Percentiles rank a stretch among this genome's conserved stretches.
phyloP scores from a whole-genome alignment of 1,140 invertebrate species.

The Ceratoteleas bidentatus region DNA sequence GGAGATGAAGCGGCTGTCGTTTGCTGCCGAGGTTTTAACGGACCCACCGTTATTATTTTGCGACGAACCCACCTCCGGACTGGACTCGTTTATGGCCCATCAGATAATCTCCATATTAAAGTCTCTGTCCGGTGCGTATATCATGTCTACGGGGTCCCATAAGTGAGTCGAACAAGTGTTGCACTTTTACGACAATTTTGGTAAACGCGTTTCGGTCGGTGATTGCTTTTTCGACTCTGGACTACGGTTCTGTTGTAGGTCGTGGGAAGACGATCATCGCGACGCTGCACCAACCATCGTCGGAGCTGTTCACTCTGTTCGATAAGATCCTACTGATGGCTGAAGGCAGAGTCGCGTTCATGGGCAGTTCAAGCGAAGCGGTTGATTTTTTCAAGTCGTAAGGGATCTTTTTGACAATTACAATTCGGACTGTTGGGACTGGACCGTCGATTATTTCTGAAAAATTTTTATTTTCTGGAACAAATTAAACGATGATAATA shows the following conservation, averaged over 20 bases:
- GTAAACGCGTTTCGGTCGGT: no score
- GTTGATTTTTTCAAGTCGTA: slow-evolving; percentile 92
- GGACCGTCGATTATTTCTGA: no score
- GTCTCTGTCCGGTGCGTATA: slow-evolving; percentile 84
- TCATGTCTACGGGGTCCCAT: background rate
- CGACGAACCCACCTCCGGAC: slow-evolving; percentile 96
- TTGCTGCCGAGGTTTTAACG: slow-evolving; percentile 97
- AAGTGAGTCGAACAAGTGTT: slow-evolving; percentile 14
- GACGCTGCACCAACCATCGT: slow-evolving; percentile 98
- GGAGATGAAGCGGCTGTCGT: slow-evolving; percentile 96
- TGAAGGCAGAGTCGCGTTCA: slow-evolving; percentile 94
- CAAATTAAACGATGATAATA: no score
- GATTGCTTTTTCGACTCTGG: no score
- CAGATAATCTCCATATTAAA: slow-evolving; percentile 94
- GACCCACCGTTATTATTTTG: slow-evolving; percentile 97
- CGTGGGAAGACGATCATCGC: slow-evolving; percentile 94
- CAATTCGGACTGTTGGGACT: no score
- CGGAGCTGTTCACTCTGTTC: slow-evolving; percentile 95
- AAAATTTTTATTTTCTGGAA: no score
- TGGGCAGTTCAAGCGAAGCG: slow-evolving; percentile 91
- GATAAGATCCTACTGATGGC: slow-evolving; percentile 95
- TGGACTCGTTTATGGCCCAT: slow-evolving; percentile 93
- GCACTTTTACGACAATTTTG: slow-evolving; percentile 13
- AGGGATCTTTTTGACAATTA: no score
- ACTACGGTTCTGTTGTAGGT: slow-evolving; percentile 56